Evolutionary conservation across 2,797 vertebrate genomes (phyloP).

Genomic region (Pipistrellus nathusii): DNA sequence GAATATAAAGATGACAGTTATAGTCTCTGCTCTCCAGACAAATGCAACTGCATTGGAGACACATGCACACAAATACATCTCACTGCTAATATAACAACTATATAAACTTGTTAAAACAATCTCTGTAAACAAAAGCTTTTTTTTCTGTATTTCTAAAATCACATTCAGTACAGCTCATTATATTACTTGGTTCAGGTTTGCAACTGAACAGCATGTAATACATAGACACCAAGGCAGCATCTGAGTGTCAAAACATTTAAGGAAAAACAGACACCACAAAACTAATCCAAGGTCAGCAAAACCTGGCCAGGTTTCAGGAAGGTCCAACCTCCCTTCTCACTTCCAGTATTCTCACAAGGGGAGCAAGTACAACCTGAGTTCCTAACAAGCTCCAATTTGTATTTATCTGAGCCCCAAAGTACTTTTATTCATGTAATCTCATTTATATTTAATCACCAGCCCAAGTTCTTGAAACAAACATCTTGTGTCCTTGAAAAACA

Average conservation of each 20-base stretch:
- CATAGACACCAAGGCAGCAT: not conserved
- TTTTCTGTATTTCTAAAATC: not conserved
- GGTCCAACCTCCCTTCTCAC: not conserved
- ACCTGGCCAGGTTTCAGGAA: constrained; percentile 19
- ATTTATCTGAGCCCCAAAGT: not conserved
- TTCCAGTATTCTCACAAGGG: not conserved
- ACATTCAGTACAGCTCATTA: not conserved
- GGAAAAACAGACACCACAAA: constrained; percentile 25
- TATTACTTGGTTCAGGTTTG: constrained; percentile 41
- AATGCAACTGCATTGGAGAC: not conserved
- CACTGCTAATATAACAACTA: constrained; percentile 17
- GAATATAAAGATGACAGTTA: constrained; percentile 35
- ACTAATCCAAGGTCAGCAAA: not conserved
- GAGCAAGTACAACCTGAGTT: constrained; percentile 1
- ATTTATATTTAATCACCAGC: not conserved
- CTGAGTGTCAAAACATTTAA: constrained; percentile 5
- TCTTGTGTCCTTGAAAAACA: not conserved
- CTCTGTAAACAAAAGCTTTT: not conserved
- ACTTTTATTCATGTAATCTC: not conserved
- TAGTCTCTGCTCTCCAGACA: constrained; percentile 35
- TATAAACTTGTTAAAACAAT: constrained; percentile 16
- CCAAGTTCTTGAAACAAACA: not conserved
- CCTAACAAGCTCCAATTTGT: not conserved
- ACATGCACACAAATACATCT: constrained; percentile 23
- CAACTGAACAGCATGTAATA: not conserved